Percentiles rank a stretch among this genome's conserved stretches.
phyloP scores from a whole-genome alignment of 2,888 invertebrate genomes.

The Ectobius pallidus region DNA sequence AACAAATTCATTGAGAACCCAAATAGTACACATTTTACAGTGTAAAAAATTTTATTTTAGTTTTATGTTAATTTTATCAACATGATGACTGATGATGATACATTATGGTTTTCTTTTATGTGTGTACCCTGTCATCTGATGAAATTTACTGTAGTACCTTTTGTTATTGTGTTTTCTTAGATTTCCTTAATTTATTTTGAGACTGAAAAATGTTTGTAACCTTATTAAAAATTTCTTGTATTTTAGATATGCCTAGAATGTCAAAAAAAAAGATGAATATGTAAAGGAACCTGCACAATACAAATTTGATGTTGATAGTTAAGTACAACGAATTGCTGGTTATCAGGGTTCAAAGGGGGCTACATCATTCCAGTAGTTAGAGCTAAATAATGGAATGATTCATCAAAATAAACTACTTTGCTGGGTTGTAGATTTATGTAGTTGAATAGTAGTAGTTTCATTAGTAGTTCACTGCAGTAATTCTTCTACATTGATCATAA shows the following conservation, averaged over 20 bases:
- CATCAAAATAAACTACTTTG: not conserved
- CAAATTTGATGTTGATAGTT: not conserved
- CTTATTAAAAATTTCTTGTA: not conserved
- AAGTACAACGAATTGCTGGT: slow-evolving; percentile 8
- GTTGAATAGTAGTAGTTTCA: too few relatives aligned
- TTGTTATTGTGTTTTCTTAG: too few relatives aligned
- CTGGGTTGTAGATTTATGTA: not conserved
- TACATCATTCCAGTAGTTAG: not conserved
- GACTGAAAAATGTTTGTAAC: not conserved
- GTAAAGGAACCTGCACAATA: not conserved
- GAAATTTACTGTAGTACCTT: too few relatives aligned
- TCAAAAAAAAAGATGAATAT: not conserved
- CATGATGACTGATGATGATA: too few relatives aligned
- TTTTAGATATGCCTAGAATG: not conserved
- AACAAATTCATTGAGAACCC: too few relatives aligned
- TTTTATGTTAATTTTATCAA: too few relatives aligned
- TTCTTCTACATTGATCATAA: not conserved
- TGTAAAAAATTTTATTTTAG: too few relatives aligned
- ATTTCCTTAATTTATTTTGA: not conserved
- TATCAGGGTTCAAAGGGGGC: slow-evolving; percentile 10
- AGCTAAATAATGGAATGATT: not conserved
- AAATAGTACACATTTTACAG: too few relatives aligned
- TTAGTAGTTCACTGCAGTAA: not conserved
- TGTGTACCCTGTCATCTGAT: too few relatives aligned
- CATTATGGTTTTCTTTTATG: too few relatives aligned